These are phyloP conservation scores for Ceyx margarethae DNA, from an alignment of 2,113 vertebrate species.

Conservation along the genomic window DNA sequence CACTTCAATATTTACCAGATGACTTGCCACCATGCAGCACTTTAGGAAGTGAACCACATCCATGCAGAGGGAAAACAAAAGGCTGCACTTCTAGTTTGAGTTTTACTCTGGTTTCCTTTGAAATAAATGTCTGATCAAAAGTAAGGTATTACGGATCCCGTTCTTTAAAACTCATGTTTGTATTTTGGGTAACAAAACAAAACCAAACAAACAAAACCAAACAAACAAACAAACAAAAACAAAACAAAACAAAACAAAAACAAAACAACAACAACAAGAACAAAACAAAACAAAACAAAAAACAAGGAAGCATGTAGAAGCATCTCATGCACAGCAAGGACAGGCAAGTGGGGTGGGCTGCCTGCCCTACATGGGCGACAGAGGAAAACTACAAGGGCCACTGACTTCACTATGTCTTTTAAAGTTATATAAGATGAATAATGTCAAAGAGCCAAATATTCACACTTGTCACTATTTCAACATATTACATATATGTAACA, in stretches of 20 bases:
- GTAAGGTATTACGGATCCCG: not conserved
- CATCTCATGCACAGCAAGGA: not conserved
- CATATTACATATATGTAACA: no score
- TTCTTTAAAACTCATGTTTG: not conserved
- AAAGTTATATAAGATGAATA: not conserved
- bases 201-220: not conserved
- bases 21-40: not conserved
- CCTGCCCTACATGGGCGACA: not conserved
- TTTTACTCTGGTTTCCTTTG: not conserved
- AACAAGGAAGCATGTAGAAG: not conserved
- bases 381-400: not conserved
- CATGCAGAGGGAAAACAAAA: not conserved
- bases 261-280: no score
- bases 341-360: not conserved
- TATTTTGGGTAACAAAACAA: not conserved
- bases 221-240: no score
- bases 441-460: not conserved
- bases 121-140: not conserved
- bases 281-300: no score
- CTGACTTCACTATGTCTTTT: not conserved
- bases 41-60: not conserved
- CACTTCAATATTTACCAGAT: not conserved
- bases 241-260: no score
- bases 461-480: not conserved
- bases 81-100: not conserved